These are phyloP conservation scores for Mustela lutreola DNA, from an alignment of 2,113 vertebrate genomes.

Conservation along the genomic window DNA sequence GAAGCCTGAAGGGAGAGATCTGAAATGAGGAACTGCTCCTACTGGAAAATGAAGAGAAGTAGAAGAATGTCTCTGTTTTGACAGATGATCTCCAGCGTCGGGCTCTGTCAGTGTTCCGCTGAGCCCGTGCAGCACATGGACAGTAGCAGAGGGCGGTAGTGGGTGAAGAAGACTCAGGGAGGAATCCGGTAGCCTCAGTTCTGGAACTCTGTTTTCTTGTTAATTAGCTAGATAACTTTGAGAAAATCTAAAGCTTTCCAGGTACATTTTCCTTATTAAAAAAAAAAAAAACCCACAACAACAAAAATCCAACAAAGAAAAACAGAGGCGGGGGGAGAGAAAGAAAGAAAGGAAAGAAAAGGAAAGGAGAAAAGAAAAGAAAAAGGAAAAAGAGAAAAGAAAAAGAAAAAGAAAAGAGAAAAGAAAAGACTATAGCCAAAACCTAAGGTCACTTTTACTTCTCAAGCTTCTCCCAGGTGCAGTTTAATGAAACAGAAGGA, in stretches of 20 bases:
- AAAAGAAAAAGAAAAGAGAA: neutral
- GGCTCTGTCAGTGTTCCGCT: fast-evolving
- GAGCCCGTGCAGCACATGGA: neutral
- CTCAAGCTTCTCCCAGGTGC: neutral
- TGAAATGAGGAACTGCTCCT: neutral
- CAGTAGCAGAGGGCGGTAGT: neutral
- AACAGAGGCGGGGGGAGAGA: neutral
- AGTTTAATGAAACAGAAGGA: neutral
- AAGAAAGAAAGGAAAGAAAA: neutral
- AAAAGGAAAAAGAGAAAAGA: neutral
- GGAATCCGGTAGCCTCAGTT: neutral
- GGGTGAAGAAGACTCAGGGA: neutral
- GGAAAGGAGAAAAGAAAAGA: fast-evolving
- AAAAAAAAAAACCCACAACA: neutral
- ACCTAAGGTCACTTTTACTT: neutral
- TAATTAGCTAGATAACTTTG: neutral
- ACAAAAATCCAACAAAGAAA: neutral
- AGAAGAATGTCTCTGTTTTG: neutral
- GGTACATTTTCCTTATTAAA: neutral
- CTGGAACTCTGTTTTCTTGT: neutral
- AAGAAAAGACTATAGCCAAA: neutral
- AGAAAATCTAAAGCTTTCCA: neutral
- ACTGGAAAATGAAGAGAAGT: neutral
- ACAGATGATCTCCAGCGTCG: neutral
- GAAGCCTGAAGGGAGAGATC: neutral